Base-by-base conservation (phyloP, 2,797 vertebrate species). In the Cryptoprocta ferox region DNA sequence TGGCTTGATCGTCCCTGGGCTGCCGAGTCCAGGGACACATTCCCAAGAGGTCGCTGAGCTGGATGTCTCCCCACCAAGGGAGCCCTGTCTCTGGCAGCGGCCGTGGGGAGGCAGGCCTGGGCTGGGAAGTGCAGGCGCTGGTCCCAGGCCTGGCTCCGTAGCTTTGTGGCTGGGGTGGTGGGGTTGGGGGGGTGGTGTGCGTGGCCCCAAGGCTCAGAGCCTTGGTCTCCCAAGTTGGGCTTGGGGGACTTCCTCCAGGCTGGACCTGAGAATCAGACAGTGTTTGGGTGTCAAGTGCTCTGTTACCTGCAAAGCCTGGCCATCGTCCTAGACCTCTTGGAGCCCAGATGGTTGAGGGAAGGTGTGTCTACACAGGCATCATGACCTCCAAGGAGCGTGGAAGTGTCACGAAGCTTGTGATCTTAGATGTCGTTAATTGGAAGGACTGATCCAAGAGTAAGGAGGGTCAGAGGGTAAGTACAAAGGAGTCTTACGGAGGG, bases 31-130 rank as follows among this genome's bases (percentile, higher is more conserved):
- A 24, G 45, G 18, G 13, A 10, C 45, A 14, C 35, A 9, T 32
- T 3, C 7, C 68, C 2, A 2, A 37, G 39, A 0, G 12, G 73
- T 18, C 30, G 48, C 37, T 9, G 37, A 37, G 24, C 16, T 6
- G 1, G 16, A 9, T 3, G 3, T 0, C 6, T 30, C 50, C 78
- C 75, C 26, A 1, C 14, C 45, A 28, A 28, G 45, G 65, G n/a
- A n/a, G 24, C 32, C 30, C 32, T 10, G 32, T 84, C 82, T 35
- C 81, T 3, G 19, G 61, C 24, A 66, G 81, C 12, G 0, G 6
- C 61, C 4, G 13, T 5, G 13, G 61, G 19, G 10, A 14, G 81
- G 39, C 30, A 42, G 42, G 16, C 37, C 37, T 39, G n/a, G 35
- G 21, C 11, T 13, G 35, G 21, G 35, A 21, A 39, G 5, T 18